Base-by-base conservation (phyloP, 2,113 vertebrate genomes). In the Triplophysa siluroides region DNA sequence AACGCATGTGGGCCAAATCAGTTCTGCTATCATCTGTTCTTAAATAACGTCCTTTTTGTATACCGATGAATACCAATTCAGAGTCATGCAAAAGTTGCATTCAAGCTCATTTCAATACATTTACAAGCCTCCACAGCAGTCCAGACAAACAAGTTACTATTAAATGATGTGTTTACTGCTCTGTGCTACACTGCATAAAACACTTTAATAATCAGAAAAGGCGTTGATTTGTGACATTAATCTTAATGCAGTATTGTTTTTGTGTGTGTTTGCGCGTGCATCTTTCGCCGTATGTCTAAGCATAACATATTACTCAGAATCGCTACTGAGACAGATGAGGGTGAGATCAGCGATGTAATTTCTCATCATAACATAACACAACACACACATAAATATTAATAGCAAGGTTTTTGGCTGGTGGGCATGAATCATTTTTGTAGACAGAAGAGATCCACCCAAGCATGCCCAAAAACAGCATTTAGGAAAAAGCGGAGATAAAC, bases 281-380 rank as follows among this genome's bases (percentile, higher is more conserved):
- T 82, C 80, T 86, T 78, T 88, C 86, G 87, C 88, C 90, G 88
- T 91, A 90, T 87, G 88, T 89, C 83, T 88, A 88, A 87, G 56
- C 76, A 76, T 66, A 69, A 75, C 47, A 26, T 67, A 50, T 86
- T 79, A 81, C 86, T 87, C 88, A 90, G 88, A 89, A 90, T 87
- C 90, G 88, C 85, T 86, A 86, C 84, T 73, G 88, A 91, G 90
- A 92, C 88, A 88, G 90, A 92, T 90, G 89, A 92, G 91, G 87
- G 92, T 90, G 88, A 92, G 91, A 89, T 89, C 85, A 81, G 89
- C 89, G 90, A 92, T 91, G 90, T 91, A 77, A 92, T 93, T 92
- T 90, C 90, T 91, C 92, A 91, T 92, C 89, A 90, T 92, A 92
- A 91, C 89, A 90, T 92, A 92, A 91, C 88, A 90, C 89, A 91